Evolutionary conservation across 2,888 invertebrate species (phyloP).

Genomic region (Eupeodes luniger): DNA sequence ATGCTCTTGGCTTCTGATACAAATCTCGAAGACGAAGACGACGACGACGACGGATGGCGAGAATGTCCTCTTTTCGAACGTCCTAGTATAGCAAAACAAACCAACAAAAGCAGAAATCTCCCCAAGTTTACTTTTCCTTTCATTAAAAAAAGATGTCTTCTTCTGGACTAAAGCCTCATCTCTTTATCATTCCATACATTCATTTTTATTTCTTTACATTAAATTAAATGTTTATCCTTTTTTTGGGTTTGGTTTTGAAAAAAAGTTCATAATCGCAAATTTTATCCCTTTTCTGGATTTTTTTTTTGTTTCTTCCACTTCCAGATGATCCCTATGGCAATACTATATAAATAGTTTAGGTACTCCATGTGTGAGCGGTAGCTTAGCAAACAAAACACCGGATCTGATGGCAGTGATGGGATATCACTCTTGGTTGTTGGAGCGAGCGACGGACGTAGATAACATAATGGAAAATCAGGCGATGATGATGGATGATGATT

Average conservation of each 20-base stretch:
- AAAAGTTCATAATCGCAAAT: constrained; percentile 34
- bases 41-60: neutral
- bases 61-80: constrained; percentile 27
- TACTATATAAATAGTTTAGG: neutral
- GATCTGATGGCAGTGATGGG: constrained; percentile 65
- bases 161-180: neutral
- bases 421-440: constrained; percentile 55
- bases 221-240: constrained; percentile 39
- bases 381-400: constrained; percentile 72
- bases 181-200: constrained; percentile 16
- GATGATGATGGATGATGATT: constrained; percentile 41
- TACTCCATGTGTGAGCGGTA: constrained; percentile 39
- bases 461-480: constrained; percentile 64
- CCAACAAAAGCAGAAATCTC: constrained; percentile 32
- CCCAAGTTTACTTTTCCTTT: constrained; percentile 30
- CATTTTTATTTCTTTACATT: constrained; percentile 21
- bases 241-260: constrained; percentile 11
- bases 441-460: constrained; percentile 59
- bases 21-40: constrained; percentile 51
- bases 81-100: neutral
- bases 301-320: constrained; percentile 46
- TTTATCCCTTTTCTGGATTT: constrained; percentile 37
- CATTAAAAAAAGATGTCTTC: constrained; percentile 23
- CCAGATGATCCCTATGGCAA: constrained; percentile 66
- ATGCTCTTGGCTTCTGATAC: constrained; percentile 53